These are phyloP conservation scores for Gymnarchus niloticus DNA, from an alignment of 2,113 vertebrate species.

Conservation along the genomic window DNA sequence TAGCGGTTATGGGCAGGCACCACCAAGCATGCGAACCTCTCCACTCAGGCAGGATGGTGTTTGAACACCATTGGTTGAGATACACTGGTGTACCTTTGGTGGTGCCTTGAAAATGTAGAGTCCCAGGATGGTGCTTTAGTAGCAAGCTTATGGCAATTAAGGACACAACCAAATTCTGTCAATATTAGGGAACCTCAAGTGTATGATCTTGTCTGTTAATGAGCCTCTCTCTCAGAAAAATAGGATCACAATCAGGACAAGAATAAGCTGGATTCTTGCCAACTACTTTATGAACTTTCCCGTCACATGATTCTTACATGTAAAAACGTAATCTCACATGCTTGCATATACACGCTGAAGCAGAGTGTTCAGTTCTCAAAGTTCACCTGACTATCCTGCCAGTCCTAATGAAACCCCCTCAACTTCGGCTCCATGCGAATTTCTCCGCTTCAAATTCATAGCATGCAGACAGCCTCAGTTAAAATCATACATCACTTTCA, in stretches of 20 bases:
- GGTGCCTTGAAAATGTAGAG: neutral
- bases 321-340: neutral
- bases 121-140: neutral
- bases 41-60: neutral
- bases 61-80: neutral
- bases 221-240: too few species aligned
- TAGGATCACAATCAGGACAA: neutral
- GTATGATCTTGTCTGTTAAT: too few species aligned
- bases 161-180: too few species aligned
- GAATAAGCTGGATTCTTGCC: neutral
- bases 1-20: neutral
- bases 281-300: neutral
- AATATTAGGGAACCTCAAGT: too few species aligned
- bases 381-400: neutral
- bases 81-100: neutral
- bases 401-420: neutral
- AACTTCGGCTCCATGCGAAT: neutral
- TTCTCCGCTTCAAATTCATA: neutral
- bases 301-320: neutral
- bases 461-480: neutral
- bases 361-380: neutral
- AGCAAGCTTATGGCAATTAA: neutral
- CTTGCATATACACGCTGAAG: neutral
- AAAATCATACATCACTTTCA: slow-evolving; percentile 15
- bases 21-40: neutral